Base-by-base conservation (phyloP, 2,888 invertebrate species). In the Microplitis manilae region DNA sequence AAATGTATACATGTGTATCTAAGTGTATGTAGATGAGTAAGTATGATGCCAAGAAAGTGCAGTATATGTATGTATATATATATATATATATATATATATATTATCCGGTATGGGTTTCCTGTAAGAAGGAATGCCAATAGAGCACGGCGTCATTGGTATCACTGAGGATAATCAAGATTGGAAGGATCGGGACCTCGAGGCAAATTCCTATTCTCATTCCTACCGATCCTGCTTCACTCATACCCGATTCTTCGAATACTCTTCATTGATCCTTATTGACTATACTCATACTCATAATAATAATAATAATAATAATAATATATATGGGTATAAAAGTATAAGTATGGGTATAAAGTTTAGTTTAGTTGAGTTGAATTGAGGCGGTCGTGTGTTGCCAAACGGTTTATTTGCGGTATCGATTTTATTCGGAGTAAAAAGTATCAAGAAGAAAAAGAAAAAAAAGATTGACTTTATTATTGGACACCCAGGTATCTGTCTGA, bases 381-480 rank as follows among this genome's bases (percentile, higher is more conserved):
- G 71, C 39, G 72, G 30, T 70, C 59, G 76, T 76, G 71, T 76
- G 30, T 76, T 76, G 71, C 67, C 71, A 59, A 76, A 76, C 39
- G 64, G 8, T 76, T 76, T 76, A 76, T 76, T 76, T 71, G 67
- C 76, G 67, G 59, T 67, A 64, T 8, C 68, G 30, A 30, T 30
- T 30, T 30, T 30, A 30, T 30, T 30, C 30, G 2, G 30, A 30
- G 30, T 30, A 2, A 30, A 30, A 30, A 30, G 30, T 30, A 30
- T 30, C 4, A 30, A 30, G 30, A 30, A 30, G 4, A 30, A 30
- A 30, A 30, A 30, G 61, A 69, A 39, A 41, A 41, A 70, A 62
- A 39, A 30, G n/a, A 69, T 30, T 17, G 61, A 64, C n/a, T 59
- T 59, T n/a, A 59, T 59, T 4, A 59, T 13, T 59, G 59, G 8